Base-by-base conservation (phyloP, 2,113 vertebrate genomes). In the Pseudorectes ferrugineus region DNA sequence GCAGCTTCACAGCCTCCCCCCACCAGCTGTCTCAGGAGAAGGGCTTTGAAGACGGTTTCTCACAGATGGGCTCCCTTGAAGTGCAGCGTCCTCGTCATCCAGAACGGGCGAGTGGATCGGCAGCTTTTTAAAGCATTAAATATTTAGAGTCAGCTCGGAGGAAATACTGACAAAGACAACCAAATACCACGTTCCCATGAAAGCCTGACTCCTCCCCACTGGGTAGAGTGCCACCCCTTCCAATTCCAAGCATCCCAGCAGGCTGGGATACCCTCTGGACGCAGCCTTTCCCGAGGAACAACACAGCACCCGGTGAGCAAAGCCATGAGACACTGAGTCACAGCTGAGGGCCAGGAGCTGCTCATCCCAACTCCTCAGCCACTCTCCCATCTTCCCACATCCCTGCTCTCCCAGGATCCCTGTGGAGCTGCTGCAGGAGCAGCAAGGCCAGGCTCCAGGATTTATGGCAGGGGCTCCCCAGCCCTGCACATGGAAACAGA, bases 251-350 rank as follows among this genome's bases (percentile, higher is more conserved):
- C 57, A 8, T 2, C 36, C 54, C 61, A 0, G 38, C 1, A 0
- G 79, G 80, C 35, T 3, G 24, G 38, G 68, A 26, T 0, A 1
- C 2, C 22, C 14, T 59, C 59, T 6, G 81, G 49, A 8, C 1
- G 1, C 2, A 2, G 45, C 59, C 19, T 6, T 43, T 18, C 25
- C 55, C 1, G 1, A 14, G 71, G 57, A 35, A 4, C 14, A 11
- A 1, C 2, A 0, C 35, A 35, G 55, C 46, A 4, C 21, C 38
- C 1, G 0, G 10, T 0, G 36, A 46, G 88, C 42, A 7, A 8
- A 35, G 58, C 36, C 5, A 5, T 0, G 3, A 25, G 49, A 15
- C 36, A 1, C 40, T 1, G 0, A 1, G 14, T 3, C 7, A 6
- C 51, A 52, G 85, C 71, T 9, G 45, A 51, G 55, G 1, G 1